Conservation (phyloP, 2,888 invertebrate species). For the Pseudeuparius sepicola region DNA sequence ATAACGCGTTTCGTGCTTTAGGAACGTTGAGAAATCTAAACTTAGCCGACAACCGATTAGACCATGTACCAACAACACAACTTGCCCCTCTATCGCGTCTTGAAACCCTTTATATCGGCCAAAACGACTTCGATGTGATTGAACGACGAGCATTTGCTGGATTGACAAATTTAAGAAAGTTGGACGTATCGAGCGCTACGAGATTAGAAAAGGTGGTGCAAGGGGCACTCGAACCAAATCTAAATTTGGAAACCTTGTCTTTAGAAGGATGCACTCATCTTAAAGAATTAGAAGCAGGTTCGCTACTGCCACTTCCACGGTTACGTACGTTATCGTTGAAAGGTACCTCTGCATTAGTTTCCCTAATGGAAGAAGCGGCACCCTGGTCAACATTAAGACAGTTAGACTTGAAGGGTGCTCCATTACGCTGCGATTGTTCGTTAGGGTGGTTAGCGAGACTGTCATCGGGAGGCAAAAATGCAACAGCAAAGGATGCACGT, state of each 20-base stretch:
- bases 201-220: slow-evolving; percentile 62
- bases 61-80: slow-evolving; percentile 65
- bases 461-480: slow-evolving; percentile 55
- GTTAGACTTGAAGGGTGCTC: slow-evolving; percentile 73
- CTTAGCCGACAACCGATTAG: slow-evolving; percentile 69
- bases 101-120: slow-evolving; percentile 73
- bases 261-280: slow-evolving; percentile 71
- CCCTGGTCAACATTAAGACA: slow-evolving; percentile 68
- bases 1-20: slow-evolving; percentile 64
- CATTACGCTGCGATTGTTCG: slow-evolving; percentile 70
- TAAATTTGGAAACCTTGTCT: slow-evolving; percentile 68
- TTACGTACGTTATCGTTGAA: slow-evolving; percentile 64
- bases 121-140: slow-evolving; percentile 66
- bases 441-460: slow-evolving; percentile 70
- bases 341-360: slow-evolving; percentile 62
- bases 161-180: slow-evolving; percentile 60
- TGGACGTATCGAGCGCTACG: slow-evolving; percentile 72
- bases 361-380: slow-evolving; percentile 67
- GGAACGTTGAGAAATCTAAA: slow-evolving; percentile 66
- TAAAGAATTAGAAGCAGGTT: slow-evolving; percentile 61
- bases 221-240: slow-evolving; percentile 69
- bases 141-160: slow-evolving; percentile 69
- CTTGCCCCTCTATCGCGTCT: slow-evolving; percentile 59
- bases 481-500: slow-evolving; percentile 54
- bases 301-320: slow-evolving; percentile 69